phyloP scores from a whole-genome alignment of 2,113 vertebrate species.

The Cryptoleucopteryx plumbea region DNA sequence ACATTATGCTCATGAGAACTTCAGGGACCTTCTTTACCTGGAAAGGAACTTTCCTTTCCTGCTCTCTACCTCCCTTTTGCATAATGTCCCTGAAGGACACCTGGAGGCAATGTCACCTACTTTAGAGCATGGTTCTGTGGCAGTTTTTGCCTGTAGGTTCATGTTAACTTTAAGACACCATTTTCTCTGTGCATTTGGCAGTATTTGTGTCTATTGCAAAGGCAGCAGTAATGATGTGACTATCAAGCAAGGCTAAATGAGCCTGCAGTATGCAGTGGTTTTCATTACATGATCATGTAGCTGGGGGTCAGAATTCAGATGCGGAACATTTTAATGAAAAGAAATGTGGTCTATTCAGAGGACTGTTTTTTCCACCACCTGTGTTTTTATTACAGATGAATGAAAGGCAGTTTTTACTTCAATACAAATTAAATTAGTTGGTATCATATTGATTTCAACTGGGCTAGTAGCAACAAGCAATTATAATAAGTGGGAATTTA shows the following conservation, averaged over 20 bases:
- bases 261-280: neutral
- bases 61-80: neutral
- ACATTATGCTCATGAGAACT: neutral
- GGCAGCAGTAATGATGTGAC: neutral
- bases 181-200: neutral
- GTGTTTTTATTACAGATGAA: neutral
- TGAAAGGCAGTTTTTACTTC: neutral
- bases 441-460: neutral
- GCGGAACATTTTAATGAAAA: neutral
- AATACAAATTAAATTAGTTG: constrained; percentile 7
- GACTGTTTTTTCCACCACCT: neutral
- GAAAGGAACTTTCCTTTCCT: neutral
- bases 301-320: neutral
- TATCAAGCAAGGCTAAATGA: neutral
- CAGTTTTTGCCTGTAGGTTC: neutral
- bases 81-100: neutral
- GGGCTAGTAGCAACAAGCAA: neutral
- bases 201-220: neutral
- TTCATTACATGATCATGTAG: neutral
- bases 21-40: neutral
- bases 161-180: neutral
- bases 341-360: neutral
- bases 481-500: neutral
- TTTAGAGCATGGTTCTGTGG: neutral
- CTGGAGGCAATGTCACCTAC: neutral